Conservation (phyloP, 2,888 invertebrate genomes). For the Alloplasta piceator region DNA sequence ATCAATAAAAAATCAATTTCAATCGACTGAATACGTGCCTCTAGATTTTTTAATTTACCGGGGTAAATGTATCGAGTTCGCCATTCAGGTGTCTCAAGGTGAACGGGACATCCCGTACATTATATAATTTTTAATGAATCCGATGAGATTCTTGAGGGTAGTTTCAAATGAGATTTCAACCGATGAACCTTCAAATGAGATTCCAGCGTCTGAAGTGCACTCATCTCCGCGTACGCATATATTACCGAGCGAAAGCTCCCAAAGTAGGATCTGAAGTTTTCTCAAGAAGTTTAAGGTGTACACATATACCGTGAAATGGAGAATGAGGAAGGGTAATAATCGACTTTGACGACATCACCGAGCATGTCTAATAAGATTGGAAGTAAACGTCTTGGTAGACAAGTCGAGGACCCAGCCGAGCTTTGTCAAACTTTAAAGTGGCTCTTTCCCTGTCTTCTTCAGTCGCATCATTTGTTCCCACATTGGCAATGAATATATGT, state of each 20-base stretch:
- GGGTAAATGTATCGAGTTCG: too few relatives aligned
- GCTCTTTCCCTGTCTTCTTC: conserved; percentile 41
- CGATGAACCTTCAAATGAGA: conserved; percentile 46
- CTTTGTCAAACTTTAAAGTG: conserved; percentile 61
- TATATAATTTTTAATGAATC: conserved; percentile 24
- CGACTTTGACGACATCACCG: conserved; percentile 59
- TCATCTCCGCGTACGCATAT: conserved; percentile 27
- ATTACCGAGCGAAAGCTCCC: conserved; percentile 16
- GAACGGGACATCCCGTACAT: conserved; percentile 21
- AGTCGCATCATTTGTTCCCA: background rate
- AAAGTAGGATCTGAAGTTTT: conserved; percentile 51
- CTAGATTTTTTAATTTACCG: too few relatives aligned
- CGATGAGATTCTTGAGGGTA: too few relatives aligned
- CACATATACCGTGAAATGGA: conserved; percentile 24
- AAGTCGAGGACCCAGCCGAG: conserved; percentile 28
- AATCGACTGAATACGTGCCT: too few relatives aligned
- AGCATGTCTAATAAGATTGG: conserved; percentile 58
- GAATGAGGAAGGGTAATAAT: conserved; percentile 50
- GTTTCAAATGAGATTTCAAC: background rate
- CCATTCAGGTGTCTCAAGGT: background rate
- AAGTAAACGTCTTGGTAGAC: conserved; percentile 60
- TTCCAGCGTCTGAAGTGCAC: conserved; percentile 34
- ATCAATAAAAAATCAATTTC: too few relatives aligned
- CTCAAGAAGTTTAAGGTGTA: conserved; percentile 48
- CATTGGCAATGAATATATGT: conserved; percentile 4